These are phyloP conservation scores for Brachionus angularis DNA, from an alignment of 1,140 invertebrate genomes.

Conservation along the genomic window DNA sequence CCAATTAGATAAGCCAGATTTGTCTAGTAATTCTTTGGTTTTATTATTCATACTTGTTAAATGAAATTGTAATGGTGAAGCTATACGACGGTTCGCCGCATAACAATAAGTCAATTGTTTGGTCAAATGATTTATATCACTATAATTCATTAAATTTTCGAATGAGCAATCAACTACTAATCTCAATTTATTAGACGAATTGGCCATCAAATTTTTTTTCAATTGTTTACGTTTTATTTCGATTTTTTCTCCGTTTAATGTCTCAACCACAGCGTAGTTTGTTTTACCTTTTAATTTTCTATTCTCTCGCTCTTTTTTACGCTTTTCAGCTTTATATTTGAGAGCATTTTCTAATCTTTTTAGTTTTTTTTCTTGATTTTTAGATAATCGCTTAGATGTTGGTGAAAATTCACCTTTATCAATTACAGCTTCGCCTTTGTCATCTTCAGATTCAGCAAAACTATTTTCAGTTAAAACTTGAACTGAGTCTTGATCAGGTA, in stretches of 20 bases:
- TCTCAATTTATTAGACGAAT: conserved; percentile 12
- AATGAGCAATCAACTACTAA: conserved; percentile 42
- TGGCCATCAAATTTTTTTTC: conserved; percentile 39
- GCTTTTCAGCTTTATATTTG: neutral
- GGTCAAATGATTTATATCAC: conserved; percentile 44
- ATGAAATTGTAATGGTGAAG: conserved; percentile 75
- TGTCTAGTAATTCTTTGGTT: conserved; percentile 66
- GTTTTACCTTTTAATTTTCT: conserved; percentile 11
- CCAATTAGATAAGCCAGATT: conserved; percentile 79
- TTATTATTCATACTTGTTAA: conserved; percentile 73
- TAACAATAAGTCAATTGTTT: conserved; percentile 84
- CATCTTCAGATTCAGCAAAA: too few relatives aligned
- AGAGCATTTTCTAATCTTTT: conserved; percentile 20
- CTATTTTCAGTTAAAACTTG: too few relatives aligned
- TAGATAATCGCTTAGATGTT: conserved; percentile 15
- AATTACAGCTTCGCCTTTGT: too few relatives aligned
- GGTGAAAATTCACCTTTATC: too few relatives aligned
- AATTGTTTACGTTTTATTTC: conserved; percentile 39
- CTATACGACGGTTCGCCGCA: conserved; percentile 77
- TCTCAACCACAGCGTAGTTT: conserved; percentile 26
- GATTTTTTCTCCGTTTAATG: conserved; percentile 23
- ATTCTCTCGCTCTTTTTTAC: conserved; percentile 33
- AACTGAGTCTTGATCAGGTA: too few relatives aligned
- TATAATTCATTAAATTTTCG: conserved; percentile 29
- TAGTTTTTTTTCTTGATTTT: conserved; percentile 40